Evolutionary conservation across 2,888 invertebrate species (phyloP).

Genomic region (Hoplodrina ambigua): DNA sequence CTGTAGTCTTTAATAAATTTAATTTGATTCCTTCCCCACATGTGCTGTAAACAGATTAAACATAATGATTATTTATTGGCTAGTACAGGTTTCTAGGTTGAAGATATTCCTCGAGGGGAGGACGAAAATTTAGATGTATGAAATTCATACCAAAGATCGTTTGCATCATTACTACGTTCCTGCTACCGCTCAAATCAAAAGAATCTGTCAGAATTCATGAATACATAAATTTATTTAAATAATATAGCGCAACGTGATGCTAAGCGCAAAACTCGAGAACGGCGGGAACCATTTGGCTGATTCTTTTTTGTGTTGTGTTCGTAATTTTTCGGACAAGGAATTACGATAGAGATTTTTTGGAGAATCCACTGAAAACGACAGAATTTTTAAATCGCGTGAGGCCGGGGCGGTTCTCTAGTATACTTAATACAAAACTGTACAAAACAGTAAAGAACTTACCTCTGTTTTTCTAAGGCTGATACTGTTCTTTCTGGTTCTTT

Average conservation of each 20-base stretch:
- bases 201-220: not conserved
- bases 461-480: conserved; percentile 78
- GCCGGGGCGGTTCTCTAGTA: no score
- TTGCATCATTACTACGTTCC: not conserved
- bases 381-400: no score
- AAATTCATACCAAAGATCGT: not conserved
- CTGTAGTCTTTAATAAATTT: conserved; percentile 85
- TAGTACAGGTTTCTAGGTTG: not conserved
- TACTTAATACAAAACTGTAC: not conserved
- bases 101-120: conserved; percentile 4
- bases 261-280: no score
- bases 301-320: no score
- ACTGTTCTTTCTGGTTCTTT: conserved; percentile 83
- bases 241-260: no score
- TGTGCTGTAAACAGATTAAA: conserved; percentile 68
- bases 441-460: conserved; percentile 68
- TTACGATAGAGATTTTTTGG: no score
- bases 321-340: no score
- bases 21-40: conserved; percentile 85
- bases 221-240: not conserved
- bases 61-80: not conserved
- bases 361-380: no score
- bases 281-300: no score
- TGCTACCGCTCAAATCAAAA: not conserved
- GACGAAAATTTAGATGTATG: not conserved